Evolutionary conservation across 2,797 vertebrate genomes (phyloP).

Genomic region (Novumbra hubbsi): DNA sequence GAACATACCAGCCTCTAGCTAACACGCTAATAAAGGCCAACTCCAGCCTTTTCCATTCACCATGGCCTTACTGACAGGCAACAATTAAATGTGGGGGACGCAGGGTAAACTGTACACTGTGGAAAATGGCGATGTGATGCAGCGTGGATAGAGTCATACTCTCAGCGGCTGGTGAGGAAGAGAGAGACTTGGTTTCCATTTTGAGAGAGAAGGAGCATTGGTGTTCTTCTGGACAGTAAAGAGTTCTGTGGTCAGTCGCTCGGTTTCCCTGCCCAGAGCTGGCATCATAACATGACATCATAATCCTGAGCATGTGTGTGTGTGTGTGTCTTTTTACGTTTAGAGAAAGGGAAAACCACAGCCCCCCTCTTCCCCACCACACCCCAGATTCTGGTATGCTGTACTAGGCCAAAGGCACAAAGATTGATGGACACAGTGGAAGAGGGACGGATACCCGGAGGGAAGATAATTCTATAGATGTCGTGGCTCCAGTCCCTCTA

Average conservation of each 20-base stretch:
- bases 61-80: constrained; percentile 50
- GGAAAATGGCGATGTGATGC: constrained; percentile 52
- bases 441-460: neutral
- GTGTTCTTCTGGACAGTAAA: constrained; percentile 10
- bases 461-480: neutral
- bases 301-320: constrained; percentile 12
- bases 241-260: constrained; percentile 41
- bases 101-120: constrained; percentile 65
- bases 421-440: constrained; percentile 30
- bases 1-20: constrained; percentile 45
- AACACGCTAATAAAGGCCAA: constrained; percentile 73
- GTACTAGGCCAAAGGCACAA: constrained; percentile 44
- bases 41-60: constrained; percentile 52
- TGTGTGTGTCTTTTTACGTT: constrained; percentile 13
- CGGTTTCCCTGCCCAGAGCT: constrained; percentile 37
- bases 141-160: neutral
- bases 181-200: neutral
- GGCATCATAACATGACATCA: constrained; percentile 55
- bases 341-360: constrained; percentile 63
- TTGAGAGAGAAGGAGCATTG: constrained; percentile 15
- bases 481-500: neutral
- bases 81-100: constrained; percentile 59
- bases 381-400: constrained; percentile 45
- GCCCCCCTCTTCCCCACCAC: constrained; percentile 58
- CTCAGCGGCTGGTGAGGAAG: neutral